Percentiles rank a stretch among this genome's conserved stretches.
Conservation (phyloP, 2,888 invertebrate species). For the Odontocolon sp. region DNA sequence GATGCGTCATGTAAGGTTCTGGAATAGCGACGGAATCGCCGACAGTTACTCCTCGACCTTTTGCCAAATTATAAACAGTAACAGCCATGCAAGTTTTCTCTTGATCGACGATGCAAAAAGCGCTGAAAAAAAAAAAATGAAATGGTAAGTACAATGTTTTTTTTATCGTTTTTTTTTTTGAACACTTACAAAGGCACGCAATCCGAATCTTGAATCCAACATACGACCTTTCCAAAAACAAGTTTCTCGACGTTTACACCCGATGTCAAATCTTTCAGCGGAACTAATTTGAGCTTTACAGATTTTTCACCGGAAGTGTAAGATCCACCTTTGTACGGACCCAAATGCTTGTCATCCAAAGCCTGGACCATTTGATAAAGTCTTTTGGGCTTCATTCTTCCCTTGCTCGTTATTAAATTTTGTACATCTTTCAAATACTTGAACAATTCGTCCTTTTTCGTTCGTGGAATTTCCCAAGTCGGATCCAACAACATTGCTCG, state of each 20-base stretch:
- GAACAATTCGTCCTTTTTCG: constrained; percentile 84
- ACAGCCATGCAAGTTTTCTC: constrained; percentile 88
- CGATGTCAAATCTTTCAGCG: constrained; percentile 83
- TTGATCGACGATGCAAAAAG: constrained; percentile 91
- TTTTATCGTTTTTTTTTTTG: background rate
- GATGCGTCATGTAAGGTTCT: constrained; percentile 86
- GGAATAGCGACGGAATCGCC: constrained; percentile 93
- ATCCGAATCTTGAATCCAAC: constrained; percentile 89
- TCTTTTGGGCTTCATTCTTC: constrained; percentile 89
- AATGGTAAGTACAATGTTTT: background rate
- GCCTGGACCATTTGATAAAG: constrained; percentile 86
- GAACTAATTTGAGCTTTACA: constrained; percentile 81
- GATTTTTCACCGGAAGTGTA: constrained; percentile 82
- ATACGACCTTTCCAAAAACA: constrained; percentile 90
- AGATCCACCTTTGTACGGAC: constrained; percentile 85
- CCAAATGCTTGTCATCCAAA: constrained; percentile 86
- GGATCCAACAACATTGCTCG: constrained; percentile 88
- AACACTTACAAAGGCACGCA: constrained; percentile 89
- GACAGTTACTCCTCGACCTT: constrained; percentile 91
- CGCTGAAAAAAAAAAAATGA: constrained; percentile 81
- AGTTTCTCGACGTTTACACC: constrained; percentile 87
- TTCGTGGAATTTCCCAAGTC: constrained; percentile 86
- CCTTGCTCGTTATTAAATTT: constrained; percentile 85
- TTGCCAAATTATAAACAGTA: constrained; percentile 92
- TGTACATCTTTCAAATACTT: constrained; percentile 86